phyloP scores from a whole-genome alignment of 2,888 invertebrate species.

The Orthonevra nobilis region DNA sequence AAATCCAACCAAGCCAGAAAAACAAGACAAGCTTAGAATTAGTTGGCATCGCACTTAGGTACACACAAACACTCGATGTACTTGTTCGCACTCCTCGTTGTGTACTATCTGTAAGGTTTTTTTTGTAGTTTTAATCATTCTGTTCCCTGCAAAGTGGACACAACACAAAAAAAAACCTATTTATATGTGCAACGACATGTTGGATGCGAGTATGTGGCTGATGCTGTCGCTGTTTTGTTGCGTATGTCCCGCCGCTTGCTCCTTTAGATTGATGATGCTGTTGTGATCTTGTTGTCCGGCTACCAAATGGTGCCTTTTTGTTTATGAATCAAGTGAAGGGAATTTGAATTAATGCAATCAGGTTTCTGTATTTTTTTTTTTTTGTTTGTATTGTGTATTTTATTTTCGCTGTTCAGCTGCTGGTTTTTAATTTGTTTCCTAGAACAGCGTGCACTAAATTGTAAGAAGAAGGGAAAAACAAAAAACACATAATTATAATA shows the following conservation, averaged over 20 bases:
- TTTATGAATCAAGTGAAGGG: slow-evolving; percentile 66
- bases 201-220: too few relatives aligned
- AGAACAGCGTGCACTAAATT: slow-evolving; percentile 32
- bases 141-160: slow-evolving; percentile 48
- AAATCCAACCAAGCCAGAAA: slow-evolving; percentile 67
- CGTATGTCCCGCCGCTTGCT: slow-evolving; percentile 28
- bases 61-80: slow-evolving; percentile 58
- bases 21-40: slow-evolving; percentile 70
- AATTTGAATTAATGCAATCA: slow-evolving; percentile 67
- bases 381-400: background rate
- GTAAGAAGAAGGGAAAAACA: slow-evolving; percentile 1
- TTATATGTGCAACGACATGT: slow-evolving; percentile 56
- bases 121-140: slow-evolving; percentile 15
- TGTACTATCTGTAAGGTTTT: slow-evolving; percentile 16
- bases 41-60: slow-evolving; percentile 65
- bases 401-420: slow-evolving; percentile 14
- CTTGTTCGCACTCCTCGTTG: slow-evolving; percentile 61
- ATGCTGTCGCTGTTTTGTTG: slow-evolving; percentile 18
- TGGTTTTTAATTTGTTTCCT: slow-evolving; percentile 65
- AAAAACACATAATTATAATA: slow-evolving; percentile 25
- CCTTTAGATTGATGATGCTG: slow-evolving; percentile 12
- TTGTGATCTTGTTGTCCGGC: slow-evolving; percentile 32
- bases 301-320: slow-evolving; percentile 37
- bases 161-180: slow-evolving; percentile 51
- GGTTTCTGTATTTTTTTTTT: slow-evolving; percentile 11